phyloP scores from a whole-genome alignment of 2,888 invertebrate genomes.

The Acronicta aceris region DNA sequence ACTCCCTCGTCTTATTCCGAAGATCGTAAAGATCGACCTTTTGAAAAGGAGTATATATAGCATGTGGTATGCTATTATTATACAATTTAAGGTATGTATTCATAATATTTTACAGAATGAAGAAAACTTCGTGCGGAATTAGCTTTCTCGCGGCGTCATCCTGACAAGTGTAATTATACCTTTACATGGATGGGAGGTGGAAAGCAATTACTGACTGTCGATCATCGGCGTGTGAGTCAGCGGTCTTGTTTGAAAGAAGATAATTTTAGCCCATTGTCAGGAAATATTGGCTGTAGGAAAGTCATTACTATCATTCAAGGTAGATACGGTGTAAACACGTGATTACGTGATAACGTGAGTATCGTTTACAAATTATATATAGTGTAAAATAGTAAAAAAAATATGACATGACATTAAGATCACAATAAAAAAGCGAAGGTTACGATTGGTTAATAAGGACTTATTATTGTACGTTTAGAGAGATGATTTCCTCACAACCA shows the following conservation, averaged over 20 bases:
- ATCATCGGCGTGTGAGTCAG: constrained; percentile 55
- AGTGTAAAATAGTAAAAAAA: too few relatives aligned
- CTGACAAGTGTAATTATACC: constrained; percentile 12
- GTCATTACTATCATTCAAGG: constrained; percentile 21
- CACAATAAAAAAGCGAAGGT: constrained; percentile 25
- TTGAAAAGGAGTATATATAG: background rate
- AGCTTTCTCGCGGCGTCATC: constrained; percentile 16
- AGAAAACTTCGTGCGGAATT: background rate
- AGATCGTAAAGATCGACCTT: too few relatives aligned
- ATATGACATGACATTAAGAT: constrained; percentile 1
- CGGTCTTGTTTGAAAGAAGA: constrained; percentile 45
- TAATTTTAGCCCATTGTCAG: constrained; percentile 51
- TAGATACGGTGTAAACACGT: constrained; percentile 5
- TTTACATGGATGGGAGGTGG: constrained; percentile 30
- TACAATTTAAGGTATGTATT: background rate
- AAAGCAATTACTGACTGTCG: constrained; percentile 62
- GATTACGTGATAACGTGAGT: constrained; percentile 2
- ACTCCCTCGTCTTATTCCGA: too few relatives aligned
- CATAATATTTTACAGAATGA: background rate
- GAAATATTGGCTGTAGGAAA: constrained; percentile 30
- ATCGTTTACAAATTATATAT: background rate
- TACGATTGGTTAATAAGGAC: background rate
- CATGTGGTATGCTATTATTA: background rate
- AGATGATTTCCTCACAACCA: background rate
- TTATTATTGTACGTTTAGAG: background rate